These are phyloP conservation scores for Chelidonichthys spinosus DNA, from an alignment of 2,797 vertebrate genomes.

Conservation along the genomic window DNA sequence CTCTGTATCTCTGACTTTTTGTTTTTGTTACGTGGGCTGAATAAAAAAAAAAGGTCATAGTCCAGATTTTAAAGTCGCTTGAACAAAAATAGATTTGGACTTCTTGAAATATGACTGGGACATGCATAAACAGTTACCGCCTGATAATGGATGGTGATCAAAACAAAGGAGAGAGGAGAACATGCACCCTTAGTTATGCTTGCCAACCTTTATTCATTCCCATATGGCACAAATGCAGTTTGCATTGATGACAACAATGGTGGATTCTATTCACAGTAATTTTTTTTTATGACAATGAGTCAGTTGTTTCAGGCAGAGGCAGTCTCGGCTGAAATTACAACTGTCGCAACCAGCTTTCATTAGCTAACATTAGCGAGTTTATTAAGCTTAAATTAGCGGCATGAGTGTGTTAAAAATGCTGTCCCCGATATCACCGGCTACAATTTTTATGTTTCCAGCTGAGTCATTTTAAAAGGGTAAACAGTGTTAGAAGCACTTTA, in stretches of 20 bases:
- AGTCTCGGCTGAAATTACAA: background rate
- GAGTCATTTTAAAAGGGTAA: background rate
- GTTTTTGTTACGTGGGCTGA: constrained; percentile 4
- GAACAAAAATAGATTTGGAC: constrained; percentile 1
- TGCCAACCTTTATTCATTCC: background rate
- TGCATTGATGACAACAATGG: background rate
- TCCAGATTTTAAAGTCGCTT: background rate
- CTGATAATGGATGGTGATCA: background rate
- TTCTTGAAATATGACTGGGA: background rate
- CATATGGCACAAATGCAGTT: background rate
- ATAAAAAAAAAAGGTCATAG: background rate
- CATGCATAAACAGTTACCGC: background rate
- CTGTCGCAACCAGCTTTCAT: background rate
- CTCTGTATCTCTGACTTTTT: constrained; percentile 21
- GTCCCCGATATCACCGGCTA: background rate
- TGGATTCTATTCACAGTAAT: background rate
- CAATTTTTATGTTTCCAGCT: background rate
- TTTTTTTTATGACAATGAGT: background rate
- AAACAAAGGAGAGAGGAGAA: background rate
- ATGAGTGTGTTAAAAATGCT: background rate
- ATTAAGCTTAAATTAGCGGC: background rate
- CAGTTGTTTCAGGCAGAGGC: background rate
- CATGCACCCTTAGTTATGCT: background rate
- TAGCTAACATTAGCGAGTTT: background rate
- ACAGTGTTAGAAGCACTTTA: background rate